phyloP scores from a whole-genome alignment of 2,113 vertebrate species.

The Lethenteron reissneri region DNA sequence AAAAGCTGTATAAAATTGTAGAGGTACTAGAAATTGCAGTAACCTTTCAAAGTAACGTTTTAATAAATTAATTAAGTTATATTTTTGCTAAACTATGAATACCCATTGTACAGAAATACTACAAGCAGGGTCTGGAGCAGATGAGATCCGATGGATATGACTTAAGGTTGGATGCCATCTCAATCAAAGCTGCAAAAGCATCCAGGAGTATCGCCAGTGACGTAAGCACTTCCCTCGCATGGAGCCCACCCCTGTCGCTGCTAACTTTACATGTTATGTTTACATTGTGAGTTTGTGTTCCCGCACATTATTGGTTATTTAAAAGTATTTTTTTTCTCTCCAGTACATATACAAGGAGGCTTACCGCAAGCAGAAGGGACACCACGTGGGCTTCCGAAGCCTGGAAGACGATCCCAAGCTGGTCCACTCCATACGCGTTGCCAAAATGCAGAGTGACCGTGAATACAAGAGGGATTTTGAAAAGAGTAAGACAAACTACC shows the following conservation, averaged over 20 bases:
- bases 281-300: too few relatives aligned
- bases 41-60: too few relatives aligned
- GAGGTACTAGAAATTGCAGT: too few relatives aligned
- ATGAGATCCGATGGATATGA: constrained; percentile 64
- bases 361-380: constrained; percentile 62
- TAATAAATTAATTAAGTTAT: neutral
- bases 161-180: constrained; percentile 57
- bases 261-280: too few relatives aligned
- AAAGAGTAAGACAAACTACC: constrained; percentile 50
- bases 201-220: constrained; percentile 57
- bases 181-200: constrained; percentile 51
- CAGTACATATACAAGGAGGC: constrained; percentile 81
- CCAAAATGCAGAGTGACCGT: constrained; percentile 53
- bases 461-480: constrained; percentile 63
- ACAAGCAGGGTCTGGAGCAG: constrained; percentile 58
- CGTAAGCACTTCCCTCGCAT: constrained; percentile 24
- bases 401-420: constrained; percentile 41
- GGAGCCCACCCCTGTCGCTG: neutral
- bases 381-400: constrained; percentile 53
- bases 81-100: constrained; percentile 9
- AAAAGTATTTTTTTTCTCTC: neutral
- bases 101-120: constrained; percentile 39
- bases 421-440: constrained; percentile 36
- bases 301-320: neutral
- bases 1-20: too few relatives aligned